phyloP scores from a whole-genome alignment of 2,797 vertebrate species.

The Periophthalmus magnuspinnatus region DNA sequence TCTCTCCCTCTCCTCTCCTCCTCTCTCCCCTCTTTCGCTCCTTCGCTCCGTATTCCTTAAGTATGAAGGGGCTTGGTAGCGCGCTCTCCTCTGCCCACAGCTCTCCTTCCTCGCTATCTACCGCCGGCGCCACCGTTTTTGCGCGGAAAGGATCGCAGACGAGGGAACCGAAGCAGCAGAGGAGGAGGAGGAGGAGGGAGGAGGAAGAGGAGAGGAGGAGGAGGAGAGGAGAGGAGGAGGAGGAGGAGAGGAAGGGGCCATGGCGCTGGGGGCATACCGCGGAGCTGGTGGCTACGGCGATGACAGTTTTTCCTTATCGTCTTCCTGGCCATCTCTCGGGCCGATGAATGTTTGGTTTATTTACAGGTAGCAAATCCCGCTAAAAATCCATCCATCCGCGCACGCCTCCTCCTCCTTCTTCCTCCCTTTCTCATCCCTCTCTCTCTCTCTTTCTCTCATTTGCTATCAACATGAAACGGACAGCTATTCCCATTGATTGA shows the following conservation, averaged over 20 bases:
- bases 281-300: slow-evolving; percentile 67
- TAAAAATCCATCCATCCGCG: slow-evolving; percentile 46
- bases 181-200: slow-evolving; percentile 73
- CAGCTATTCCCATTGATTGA: slow-evolving; percentile 54
- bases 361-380: slow-evolving; percentile 84
- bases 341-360: slow-evolving; percentile 94
- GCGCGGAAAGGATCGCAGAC: slow-evolving; percentile 71
- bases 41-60: slow-evolving; percentile 68
- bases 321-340: slow-evolving; percentile 91
- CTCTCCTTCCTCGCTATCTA: slow-evolving; percentile 55
- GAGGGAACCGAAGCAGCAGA: slow-evolving; percentile 59
- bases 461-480: slow-evolving; percentile 64
- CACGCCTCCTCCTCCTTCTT: slow-evolving; percentile 59
- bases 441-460: slow-evolving; percentile 50
- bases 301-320: slow-evolving; percentile 86
- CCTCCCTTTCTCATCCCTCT: slow-evolving; percentile 26
- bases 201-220: slow-evolving; percentile 67
- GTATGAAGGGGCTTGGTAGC: slow-evolving; percentile 73
- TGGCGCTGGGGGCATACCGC: slow-evolving; percentile 77
- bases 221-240: slow-evolving; percentile 67
- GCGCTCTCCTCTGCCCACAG: slow-evolving; percentile 67
- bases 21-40: slow-evolving; percentile 44
- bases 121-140: slow-evolving; percentile 55
- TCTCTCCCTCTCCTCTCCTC: slow-evolving; percentile 67
- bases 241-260: slow-evolving; percentile 79